phyloP scores from a whole-genome alignment of 2,888 invertebrate species.

The Chesias legatella region DNA sequence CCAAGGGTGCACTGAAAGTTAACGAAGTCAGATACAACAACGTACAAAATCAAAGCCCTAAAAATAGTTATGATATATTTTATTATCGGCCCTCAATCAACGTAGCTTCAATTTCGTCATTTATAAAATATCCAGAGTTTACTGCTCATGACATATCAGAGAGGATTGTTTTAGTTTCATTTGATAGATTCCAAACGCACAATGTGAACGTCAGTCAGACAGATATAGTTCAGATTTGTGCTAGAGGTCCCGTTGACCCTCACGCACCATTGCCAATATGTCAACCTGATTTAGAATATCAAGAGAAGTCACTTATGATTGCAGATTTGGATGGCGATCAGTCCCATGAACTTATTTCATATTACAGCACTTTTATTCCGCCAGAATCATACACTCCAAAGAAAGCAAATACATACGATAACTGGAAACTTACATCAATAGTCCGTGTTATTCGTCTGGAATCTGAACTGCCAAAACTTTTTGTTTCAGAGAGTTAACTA shows the following conservation, averaged over 20 bases:
- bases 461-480: slow-evolving; percentile 86
- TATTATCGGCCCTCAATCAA: slow-evolving; percentile 50
- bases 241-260: slow-evolving; percentile 53
- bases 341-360: slow-evolving; percentile 88
- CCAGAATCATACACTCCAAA: slow-evolving; percentile 61
- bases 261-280: slow-evolving; percentile 72
- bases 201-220: slow-evolving; percentile 89
- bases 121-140: slow-evolving; percentile 69
- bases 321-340: slow-evolving; percentile 88
- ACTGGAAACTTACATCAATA: slow-evolving; percentile 84
- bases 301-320: slow-evolving; percentile 86
- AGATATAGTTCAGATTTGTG: slow-evolving; percentile 88
- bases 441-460: slow-evolving; percentile 86
- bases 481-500: slow-evolving; percentile 65
- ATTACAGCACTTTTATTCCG: slow-evolving; percentile 83
- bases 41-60: slow-evolving; percentile 69
- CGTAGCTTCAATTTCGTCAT: slow-evolving; percentile 55
- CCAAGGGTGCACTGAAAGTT: slow-evolving; percentile 71
- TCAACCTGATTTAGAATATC: slow-evolving; percentile 87
- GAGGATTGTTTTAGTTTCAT: slow-evolving; percentile 87
- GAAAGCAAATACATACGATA: slow-evolving; percentile 56
- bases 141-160: slow-evolving; percentile 83
- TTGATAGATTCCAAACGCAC: slow-evolving; percentile 86
- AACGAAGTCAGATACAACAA: slow-evolving; percentile 68
- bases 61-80: slow-evolving; percentile 65